Percentiles rank a stretch among this genome's conserved stretches.
Conservation (phyloP, 2,113 vertebrate species). For the Coptodon rendalli region DNA sequence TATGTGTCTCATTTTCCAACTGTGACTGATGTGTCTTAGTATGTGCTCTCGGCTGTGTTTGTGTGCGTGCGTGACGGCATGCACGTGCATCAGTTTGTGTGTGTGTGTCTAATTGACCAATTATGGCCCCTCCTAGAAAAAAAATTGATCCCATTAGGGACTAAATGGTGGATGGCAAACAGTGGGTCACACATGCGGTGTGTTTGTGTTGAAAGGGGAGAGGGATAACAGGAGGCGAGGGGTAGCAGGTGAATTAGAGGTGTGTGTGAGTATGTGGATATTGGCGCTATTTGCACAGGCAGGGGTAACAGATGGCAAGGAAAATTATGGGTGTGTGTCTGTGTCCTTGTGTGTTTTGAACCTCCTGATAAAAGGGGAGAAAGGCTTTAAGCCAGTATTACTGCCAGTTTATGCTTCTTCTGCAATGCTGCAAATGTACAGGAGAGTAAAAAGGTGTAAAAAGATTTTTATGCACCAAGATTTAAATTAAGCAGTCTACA, state of each 20-base stretch:
- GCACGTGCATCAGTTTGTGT: background rate
- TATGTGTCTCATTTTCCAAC: conserved; percentile 46
- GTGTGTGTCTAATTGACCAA: conserved; percentile 51
- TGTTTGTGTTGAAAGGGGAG: conserved; percentile 47
- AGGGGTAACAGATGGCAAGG: conserved; percentile 47
- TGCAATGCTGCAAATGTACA: background rate
- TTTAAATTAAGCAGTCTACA: background rate
- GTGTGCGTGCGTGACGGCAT: background rate
- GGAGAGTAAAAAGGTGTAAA: background rate
- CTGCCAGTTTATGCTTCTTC: background rate
- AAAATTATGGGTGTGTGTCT: conserved; percentile 24
- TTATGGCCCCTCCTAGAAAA: conserved; percentile 43
- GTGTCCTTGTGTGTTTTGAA: conserved; percentile 8
- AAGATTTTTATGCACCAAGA: background rate
- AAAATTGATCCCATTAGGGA: conserved; percentile 60
- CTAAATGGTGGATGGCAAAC: conserved; percentile 53
- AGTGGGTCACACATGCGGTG: conserved; percentile 40
- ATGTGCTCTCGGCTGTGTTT: background rate
- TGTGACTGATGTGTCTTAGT: conserved; percentile 42
- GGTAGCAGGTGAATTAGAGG: conserved; percentile 33
- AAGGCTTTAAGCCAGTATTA: conserved; percentile 1
- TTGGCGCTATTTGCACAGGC: conserved; percentile 25
- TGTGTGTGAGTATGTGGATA: conserved; percentile 24
- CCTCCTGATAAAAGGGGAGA: background rate
- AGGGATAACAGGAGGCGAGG: conserved; percentile 31